Percentiles rank a stretch among this genome's conserved stretches.
Evolutionary conservation across 2,113 vertebrate species (phyloP).

Genomic region (Anhinga rufa): DNA sequence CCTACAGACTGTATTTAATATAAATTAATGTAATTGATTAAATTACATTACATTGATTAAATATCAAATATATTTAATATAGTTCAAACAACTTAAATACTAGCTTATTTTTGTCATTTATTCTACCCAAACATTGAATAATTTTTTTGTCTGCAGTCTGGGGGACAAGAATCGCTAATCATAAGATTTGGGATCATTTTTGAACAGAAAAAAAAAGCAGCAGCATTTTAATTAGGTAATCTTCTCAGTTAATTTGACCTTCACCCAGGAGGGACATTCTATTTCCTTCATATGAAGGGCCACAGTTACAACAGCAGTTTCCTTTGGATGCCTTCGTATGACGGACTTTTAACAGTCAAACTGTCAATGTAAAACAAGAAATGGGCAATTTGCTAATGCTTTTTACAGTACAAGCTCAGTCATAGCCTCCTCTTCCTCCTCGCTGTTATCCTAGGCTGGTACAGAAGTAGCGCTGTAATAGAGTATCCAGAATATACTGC

Average conservation of each 20-base stretch:
- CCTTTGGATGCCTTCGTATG: not conserved
- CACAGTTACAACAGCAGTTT: not conserved
- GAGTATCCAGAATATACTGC: not conserved
- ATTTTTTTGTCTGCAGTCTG: not conserved
- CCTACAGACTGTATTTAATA: not conserved
- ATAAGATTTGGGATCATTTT: not conserved
- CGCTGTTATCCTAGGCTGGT: no score
- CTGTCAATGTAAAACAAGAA: no score
- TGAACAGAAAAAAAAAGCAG: no score
- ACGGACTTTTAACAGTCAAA: no score
- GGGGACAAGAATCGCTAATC: not conserved
- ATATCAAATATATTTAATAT: no score
- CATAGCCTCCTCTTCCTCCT: not conserved
- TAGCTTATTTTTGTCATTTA: not conserved
- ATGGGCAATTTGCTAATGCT: no score
- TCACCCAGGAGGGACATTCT: not conserved
- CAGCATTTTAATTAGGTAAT: not conserved
- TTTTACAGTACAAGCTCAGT: no score
- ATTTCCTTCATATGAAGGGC: not conserved
- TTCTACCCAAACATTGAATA: not conserved
- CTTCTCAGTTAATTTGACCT: not conserved
- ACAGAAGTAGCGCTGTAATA: accelerated
- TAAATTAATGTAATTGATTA: not conserved
- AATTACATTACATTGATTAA: no score
- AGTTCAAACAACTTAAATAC: not conserved